Evolutionary conservation across 2,113 vertebrate genomes (phyloP).

Genomic region (Percopsis transmontana): DNA sequence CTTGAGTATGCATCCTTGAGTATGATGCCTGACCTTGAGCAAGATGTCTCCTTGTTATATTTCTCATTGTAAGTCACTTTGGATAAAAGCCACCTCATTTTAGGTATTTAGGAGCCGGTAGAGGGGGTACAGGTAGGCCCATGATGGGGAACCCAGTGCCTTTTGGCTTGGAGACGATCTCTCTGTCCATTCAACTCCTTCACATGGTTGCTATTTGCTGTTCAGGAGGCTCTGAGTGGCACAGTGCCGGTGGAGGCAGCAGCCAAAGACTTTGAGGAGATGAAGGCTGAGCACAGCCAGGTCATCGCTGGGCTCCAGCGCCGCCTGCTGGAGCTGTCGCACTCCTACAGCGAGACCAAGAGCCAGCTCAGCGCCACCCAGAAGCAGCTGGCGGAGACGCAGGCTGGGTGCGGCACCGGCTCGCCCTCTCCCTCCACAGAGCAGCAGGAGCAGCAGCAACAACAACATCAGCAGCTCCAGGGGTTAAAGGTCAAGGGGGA

Average conservation of each 20-base stretch:
- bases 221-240: conserved; percentile 82
- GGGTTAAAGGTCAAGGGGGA: conserved; percentile 69
- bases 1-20: too few relatives aligned
- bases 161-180: too few relatives aligned
- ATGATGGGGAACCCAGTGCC: too few relatives aligned
- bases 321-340: conserved; percentile 87
- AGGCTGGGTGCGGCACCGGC: conserved; percentile 9
- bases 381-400: conserved; percentile 71
- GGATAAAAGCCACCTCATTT: too few relatives aligned
- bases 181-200: too few relatives aligned
- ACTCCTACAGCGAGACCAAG: conserved; percentile 90
- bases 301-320: conserved; percentile 86
- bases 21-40: too few relatives aligned
- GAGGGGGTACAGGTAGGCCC: too few relatives aligned
- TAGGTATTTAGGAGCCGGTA: too few relatives aligned
- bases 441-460: conserved; percentile 19
- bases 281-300: conserved; percentile 80
- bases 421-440: conserved; percentile 18
- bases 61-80: too few relatives aligned
- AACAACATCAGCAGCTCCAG: conserved; percentile 37
- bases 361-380: conserved; percentile 80
- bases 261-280: conserved; percentile 84
- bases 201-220: neutral
- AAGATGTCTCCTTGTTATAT: too few relatives aligned
- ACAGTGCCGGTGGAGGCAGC: conserved; percentile 79